Evolutionary conservation across 2,797 vertebrate genomes (phyloP).

Genomic region (Heterohyrax brucei): DNA sequence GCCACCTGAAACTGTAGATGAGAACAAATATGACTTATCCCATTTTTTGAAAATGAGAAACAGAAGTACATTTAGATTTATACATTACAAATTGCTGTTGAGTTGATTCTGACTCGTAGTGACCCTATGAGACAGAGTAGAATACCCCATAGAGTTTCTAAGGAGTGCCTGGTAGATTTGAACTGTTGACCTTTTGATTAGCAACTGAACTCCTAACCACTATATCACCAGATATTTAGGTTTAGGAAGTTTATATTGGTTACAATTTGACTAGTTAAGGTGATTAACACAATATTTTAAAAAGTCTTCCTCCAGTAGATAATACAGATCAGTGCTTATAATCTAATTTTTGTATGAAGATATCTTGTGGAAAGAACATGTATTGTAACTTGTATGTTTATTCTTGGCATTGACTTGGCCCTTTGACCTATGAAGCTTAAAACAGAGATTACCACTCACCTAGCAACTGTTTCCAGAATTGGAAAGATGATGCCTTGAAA

Average conservation of each 20-base stretch:
- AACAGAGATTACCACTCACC: too few relatives aligned
- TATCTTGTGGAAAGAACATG: background rate
- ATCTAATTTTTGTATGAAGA: slow-evolving; percentile 3
- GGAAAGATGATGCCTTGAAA: background rate
- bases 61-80: slow-evolving; percentile 22
- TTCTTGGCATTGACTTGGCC: background rate
- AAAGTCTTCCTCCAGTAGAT: background rate
- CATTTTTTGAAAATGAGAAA: slow-evolving; percentile 22
- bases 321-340: background rate
- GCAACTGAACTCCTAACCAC: too few relatives aligned
- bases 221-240: background rate
- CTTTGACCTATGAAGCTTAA: background rate
- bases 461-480: background rate
- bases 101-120: too few relatives aligned
- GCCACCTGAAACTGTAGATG: background rate
- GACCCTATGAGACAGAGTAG: too few relatives aligned
- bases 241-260: slow-evolving; percentile 25
- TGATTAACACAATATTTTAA: background rate
- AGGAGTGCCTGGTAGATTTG: too few relatives aligned
- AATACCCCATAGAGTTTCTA: too few relatives aligned
- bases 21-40: slow-evolving; percentile 22
- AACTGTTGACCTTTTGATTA: too few relatives aligned
- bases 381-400: background rate
- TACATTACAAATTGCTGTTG: too few relatives aligned
- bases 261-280: slow-evolving; percentile 25